phyloP scores from a whole-genome alignment of 2,797 vertebrate genomes.

The Acipenser ruthenus region DNA sequence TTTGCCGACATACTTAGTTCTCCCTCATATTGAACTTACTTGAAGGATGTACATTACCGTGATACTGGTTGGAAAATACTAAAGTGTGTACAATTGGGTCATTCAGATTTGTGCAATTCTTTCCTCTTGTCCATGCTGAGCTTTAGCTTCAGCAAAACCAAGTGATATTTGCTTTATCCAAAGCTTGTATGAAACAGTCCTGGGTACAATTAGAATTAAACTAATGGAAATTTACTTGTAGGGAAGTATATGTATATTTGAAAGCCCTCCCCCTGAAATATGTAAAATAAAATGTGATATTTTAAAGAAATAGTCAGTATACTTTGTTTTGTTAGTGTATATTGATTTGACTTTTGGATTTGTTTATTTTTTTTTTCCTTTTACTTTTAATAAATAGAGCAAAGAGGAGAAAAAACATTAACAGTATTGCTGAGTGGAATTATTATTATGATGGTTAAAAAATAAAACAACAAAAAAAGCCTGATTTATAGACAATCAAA shows the following conservation, averaged over 20 bases:
- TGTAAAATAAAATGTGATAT: slow-evolving; percentile 56
- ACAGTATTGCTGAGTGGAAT: slow-evolving; percentile 13
- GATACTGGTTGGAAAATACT: slow-evolving; percentile 39
- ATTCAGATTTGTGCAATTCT: slow-evolving; percentile 51
- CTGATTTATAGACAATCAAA: slow-evolving; percentile 93
- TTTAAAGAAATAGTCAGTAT: slow-evolving; percentile 56
- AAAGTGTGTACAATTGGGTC: slow-evolving; percentile 54
- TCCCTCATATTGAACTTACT: slow-evolving; percentile 57
- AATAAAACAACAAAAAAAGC: slow-evolving; percentile 42
- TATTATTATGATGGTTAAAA: slow-evolving; percentile 49
- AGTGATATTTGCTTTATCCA: slow-evolving; percentile 81
- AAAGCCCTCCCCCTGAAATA: slow-evolving; percentile 53
- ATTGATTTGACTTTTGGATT: slow-evolving; percentile 48
- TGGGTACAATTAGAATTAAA: slow-evolving; percentile 73
- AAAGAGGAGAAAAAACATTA: slow-evolving; percentile 6
- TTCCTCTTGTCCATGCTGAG: slow-evolving; percentile 39
- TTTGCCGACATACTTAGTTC: slow-evolving; percentile 43
- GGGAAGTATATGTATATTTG: slow-evolving; percentile 59
- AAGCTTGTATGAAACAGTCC: slow-evolving; percentile 69
- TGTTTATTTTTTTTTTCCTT: slow-evolving; percentile 58
- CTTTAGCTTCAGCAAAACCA: slow-evolving; percentile 59
- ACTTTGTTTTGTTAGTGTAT: slow-evolving; percentile 53
- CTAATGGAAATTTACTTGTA: slow-evolving; percentile 66
- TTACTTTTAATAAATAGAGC: slow-evolving; percentile 37
- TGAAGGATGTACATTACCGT: slow-evolving; percentile 58